Base-by-base conservation (phyloP, 2,797 vertebrate genomes). In the Halcyon badia region DNA sequence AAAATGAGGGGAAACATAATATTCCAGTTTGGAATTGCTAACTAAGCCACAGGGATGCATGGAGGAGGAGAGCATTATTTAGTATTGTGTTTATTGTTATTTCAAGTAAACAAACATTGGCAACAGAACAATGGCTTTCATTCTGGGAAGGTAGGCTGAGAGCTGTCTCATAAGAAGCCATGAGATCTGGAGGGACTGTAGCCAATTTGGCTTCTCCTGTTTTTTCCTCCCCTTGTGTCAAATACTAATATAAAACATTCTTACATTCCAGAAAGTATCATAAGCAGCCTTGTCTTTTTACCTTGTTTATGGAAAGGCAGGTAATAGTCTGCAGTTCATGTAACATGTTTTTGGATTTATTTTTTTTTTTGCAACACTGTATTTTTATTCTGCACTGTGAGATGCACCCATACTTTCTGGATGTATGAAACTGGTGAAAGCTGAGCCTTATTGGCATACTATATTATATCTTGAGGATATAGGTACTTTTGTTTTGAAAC, bases 41-140 rank as follows among this genome's bases (percentile, higher is more conserved):
- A 77, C 54, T 71, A 56, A 86, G 22, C 65, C 61, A 78, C 17
- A 75, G 75, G 48, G 90, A 22, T 51, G 57, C 30, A 24, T 66
- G 71, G 37, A 22, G 41, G 33, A 64, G 57, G 37, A 84, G 28
- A 87, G 5, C 26, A 15, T 87, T 89, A 56, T 82, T 88, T 91
- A 30, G 17, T 65, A 42, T 82, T 81, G 11, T 66, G 86, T 95
- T 92, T 94, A 84, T 44, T 92, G 28, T 93, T 93, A 70, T 93
- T 97, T 94, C 68, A 83, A 85, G 83, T 92, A 71, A 91, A 92
- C 68, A 93, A 92, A 96, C 48, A 85, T 58, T 97, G 94, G 87
- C 91, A 97, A 54, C 16, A 71, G 81, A 94, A 96, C 75, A 95
- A 57, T 64, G 68, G 7, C 16, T 92, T 92, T 93, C 48, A 51